These are phyloP conservation scores for Typhlomys cinereus DNA, from an alignment of 2,113 vertebrate genomes.

Conservation along the genomic window DNA sequence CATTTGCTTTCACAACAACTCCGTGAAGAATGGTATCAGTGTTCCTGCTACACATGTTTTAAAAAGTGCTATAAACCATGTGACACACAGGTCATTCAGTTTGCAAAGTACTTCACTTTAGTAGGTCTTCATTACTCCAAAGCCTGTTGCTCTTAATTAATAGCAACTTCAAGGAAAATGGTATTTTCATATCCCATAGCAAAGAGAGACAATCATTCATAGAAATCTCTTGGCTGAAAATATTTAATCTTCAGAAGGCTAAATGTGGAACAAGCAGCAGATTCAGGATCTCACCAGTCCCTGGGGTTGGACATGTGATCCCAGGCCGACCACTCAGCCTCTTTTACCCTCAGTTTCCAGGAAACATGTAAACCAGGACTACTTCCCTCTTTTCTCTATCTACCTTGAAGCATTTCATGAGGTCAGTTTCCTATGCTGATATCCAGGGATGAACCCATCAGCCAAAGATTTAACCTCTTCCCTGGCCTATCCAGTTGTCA, in stretches of 20 bases:
- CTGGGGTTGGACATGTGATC: conserved; percentile 53
- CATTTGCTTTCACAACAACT: conserved; percentile 17
- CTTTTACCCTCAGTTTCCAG: conserved; percentile 31
- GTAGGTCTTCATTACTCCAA: conserved; percentile 1
- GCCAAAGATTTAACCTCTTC: conserved; percentile 17
- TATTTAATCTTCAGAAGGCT: conserved; percentile 50
- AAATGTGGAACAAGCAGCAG: conserved; percentile 39
- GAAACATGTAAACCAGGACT: conserved; percentile 53
- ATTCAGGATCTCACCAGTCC: conserved; percentile 48
- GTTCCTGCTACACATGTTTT: not conserved
- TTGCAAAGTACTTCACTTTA: not conserved
- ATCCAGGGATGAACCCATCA: conserved; percentile 44
- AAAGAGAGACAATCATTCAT: conserved; percentile 68
- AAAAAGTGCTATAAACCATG: conserved; percentile 26
- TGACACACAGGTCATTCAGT: conserved; percentile 25
- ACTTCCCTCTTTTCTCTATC: not conserved
- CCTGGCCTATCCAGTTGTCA: conserved; percentile 35
- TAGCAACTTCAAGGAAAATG: conserved; percentile 38
- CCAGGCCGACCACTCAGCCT: conserved; percentile 3
- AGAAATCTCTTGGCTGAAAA: conserved; percentile 61
- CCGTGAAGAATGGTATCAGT: not conserved
- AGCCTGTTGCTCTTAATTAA: conserved; percentile 44
- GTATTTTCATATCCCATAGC: conserved; percentile 44
- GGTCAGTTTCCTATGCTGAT: conserved; percentile 40
- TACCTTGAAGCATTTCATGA: conserved; percentile 48